Evolutionary conservation across 2,888 invertebrate species (phyloP), one percentile per base, ranked within the genome.

Genomic region (Prosapia bicincta): DNA sequence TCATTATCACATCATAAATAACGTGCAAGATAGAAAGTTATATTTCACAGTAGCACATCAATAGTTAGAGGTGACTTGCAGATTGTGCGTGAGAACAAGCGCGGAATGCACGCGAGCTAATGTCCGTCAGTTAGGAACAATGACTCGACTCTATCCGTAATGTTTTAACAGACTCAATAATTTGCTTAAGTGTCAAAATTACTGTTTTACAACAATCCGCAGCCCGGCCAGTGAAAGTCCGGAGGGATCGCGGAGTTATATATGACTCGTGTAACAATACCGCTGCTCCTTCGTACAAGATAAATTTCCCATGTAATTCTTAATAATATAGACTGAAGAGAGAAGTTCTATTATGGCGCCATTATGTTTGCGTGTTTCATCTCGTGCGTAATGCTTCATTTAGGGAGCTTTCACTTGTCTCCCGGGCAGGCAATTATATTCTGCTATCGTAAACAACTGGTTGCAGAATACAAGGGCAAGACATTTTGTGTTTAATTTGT

Each of bases 1-100:
- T 54, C 54, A 54, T 54, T 54, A 54, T 54, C 54, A 54, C 54
- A 54, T 54, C 54, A 54, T 54, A 54, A 54, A 54, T 54, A 54
- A 54, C 54, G 54, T 54, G 54, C 20, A 54, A 54, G 54, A 20
- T 54, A 54, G 54, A 54, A 54, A 54, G 54, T 54, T 54, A 54
- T 54, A 54, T 54, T 54, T 54, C 54, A 54, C 54, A 20, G 54
- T 54, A 54, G 54, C 54, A 54, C 54, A 54, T 54, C 54, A 54
- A 54, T 54, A 54, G 54, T 54, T 54, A 54, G 54, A n/a, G 20
- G 20, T 54, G 54, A 54, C 54, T 54, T 54, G 54, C 20, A 3
- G 54, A 20, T 20, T 20, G 3, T 54, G 20, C 54, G 54, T 54
- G 54, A 54, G 54, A 54, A 54, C n/a, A 20, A 10, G 20, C 20